Evolutionary conservation across 2,113 vertebrate species (phyloP).

Genomic region (Caranx ignobilis): DNA sequence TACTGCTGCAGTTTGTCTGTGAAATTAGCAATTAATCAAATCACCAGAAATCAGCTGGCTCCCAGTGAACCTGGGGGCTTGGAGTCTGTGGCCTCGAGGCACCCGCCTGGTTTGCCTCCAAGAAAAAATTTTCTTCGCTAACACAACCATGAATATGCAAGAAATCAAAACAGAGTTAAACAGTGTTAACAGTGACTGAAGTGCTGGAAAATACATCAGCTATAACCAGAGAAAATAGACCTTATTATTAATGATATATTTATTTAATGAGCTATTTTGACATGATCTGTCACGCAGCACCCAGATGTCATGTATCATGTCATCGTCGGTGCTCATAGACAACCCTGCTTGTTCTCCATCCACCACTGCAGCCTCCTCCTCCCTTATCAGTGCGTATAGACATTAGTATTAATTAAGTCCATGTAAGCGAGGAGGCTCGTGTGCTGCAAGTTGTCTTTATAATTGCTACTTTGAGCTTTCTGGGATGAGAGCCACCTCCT

Average conservation of each 20-base stretch:
- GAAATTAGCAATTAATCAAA: not conserved
- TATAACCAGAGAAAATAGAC: not conserved
- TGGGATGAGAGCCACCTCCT: slow-evolving; percentile 60
- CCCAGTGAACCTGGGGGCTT: not conserved
- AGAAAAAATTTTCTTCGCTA: not conserved
- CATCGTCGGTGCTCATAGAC: not conserved
- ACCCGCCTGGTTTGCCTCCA: not conserved
- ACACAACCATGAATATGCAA: no score
- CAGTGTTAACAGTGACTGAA: no score
- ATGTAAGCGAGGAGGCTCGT: slow-evolving; percentile 28
- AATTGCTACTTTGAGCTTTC: slow-evolving; percentile 54
- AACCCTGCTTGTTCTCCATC: not conserved
- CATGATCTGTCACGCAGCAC: no score
- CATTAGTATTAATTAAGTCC: slow-evolving; percentile 58
- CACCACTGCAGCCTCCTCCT: slow-evolving; percentile 12
- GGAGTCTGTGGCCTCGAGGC: not conserved
- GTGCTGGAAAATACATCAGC: not conserved
- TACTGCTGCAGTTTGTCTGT: not conserved
- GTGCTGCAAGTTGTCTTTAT: slow-evolving; percentile 54
- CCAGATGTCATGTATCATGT: not conserved
- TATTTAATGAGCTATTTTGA: no score
- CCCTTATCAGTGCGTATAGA: slow-evolving; percentile 34
- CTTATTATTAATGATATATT: no score
- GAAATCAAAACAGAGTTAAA: no score
- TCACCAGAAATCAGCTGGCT: not conserved